Base-by-base conservation (phyloP, 2,888 invertebrate genomes). In the Eilema griseolum region DNA sequence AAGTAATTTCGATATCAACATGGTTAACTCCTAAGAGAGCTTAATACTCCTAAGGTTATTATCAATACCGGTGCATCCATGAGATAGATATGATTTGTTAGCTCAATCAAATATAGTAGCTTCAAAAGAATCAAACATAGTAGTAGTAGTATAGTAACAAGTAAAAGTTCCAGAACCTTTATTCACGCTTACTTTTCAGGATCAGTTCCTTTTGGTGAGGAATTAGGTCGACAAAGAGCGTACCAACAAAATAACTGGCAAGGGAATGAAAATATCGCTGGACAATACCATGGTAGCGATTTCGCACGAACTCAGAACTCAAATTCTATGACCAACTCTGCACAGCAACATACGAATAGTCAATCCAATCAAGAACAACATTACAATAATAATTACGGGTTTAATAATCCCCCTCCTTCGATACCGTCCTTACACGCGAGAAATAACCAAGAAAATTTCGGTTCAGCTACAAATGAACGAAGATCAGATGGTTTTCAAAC, bases 131-230 rank as follows among this genome's bases (percentile, higher is more conserved):
- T 5, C 46, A 20, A 46, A 46, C 31, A 14, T 60, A n/a, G n/a
- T n/a, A n/a, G n/a, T n/a, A n/a, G n/a, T n/a, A n/a, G n/a, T n/a
- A n/a, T n/a, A n/a, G 10, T 24, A 61, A 31, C n/a, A n/a, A 61
- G 1, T 46, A 20, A 20, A 5, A 52, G 8, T 52, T 52, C 10
- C 31, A 31, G 33, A 31, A 61, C 14, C 1, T 61, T 52, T 46
- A 64, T 70, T 8, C 8, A 52, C 37, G 41, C 11, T 33, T 66
- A 61, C 61, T 65, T 85, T 85, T 72, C 81, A 86, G 86, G 71
- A 68, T 78, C 85, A 23, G 33, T 66, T 70, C 79, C 85, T 64
- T 75, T 70, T 68, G 56, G 70, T 8, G 77, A 78, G 62, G 79
- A 78, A 67, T 57, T 24, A 23, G 65, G 46, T 52, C 72, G 67